Conservation (phyloP, 2,797 vertebrate species). For the Manis crassicaudata region DNA sequence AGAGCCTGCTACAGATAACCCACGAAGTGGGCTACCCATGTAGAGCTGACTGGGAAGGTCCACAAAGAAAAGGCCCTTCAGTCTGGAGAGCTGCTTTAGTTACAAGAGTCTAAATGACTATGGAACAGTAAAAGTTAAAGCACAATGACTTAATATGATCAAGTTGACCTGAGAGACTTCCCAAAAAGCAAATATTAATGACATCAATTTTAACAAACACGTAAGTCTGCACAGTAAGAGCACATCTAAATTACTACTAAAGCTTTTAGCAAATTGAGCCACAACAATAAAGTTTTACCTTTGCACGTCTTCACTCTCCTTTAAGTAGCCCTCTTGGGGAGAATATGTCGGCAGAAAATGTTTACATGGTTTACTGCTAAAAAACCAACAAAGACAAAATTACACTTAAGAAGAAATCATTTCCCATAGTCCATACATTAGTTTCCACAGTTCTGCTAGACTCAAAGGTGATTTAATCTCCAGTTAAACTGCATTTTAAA, state of each 20-base stretch:
- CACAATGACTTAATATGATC: conserved; percentile 41
- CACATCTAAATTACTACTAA: conserved; percentile 59
- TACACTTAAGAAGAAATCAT: conserved; percentile 68
- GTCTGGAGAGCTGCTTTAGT: neutral
- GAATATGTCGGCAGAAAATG: conserved; percentile 85
- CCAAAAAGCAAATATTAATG: conserved; percentile 70
- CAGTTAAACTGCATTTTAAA: conserved; percentile 48
- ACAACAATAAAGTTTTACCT: conserved; percentile 77
- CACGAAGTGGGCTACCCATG: accelerated
- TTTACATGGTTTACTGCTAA: conserved; percentile 84
- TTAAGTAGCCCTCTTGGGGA: conserved; percentile 82
- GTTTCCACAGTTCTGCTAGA: conserved; percentile 41
- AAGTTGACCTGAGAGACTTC: conserved; percentile 53
- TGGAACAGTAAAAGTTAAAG: conserved; percentile 22
- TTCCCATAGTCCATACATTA: conserved; percentile 29
- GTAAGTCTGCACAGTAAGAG: conserved; percentile 62
- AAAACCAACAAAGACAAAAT: conserved; percentile 71
- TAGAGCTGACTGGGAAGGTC: neutral
- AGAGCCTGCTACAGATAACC: neutral
- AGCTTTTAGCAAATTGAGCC: conserved; percentile 72
- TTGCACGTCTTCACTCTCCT: conserved; percentile 75
- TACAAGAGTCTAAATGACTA: neutral
- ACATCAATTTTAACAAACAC: conserved; percentile 68
- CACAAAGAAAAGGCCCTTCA: neutral
- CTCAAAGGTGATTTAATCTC: conserved; percentile 63